Evolutionary conservation across 2,113 vertebrate species (phyloP).

Genomic region (Peromyscus californicus): DNA sequence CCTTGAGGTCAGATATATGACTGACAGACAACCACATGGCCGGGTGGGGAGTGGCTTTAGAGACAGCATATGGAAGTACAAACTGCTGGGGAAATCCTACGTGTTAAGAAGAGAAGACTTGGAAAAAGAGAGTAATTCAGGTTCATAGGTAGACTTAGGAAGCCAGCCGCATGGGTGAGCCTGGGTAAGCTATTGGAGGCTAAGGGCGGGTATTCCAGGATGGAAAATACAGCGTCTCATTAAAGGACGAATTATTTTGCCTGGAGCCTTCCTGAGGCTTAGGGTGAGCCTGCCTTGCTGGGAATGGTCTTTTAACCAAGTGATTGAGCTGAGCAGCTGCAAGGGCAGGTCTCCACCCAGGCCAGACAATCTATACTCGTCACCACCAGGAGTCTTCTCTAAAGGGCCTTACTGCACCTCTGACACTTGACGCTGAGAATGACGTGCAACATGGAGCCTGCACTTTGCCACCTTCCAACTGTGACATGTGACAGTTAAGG

Average conservation of each 20-base stretch:
- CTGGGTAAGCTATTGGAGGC: background rate
- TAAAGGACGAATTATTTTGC: background rate
- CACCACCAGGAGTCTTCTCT: background rate
- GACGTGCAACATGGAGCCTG: no score
- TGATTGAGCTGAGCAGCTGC: background rate
- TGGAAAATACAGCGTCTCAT: background rate
- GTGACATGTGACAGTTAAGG: background rate
- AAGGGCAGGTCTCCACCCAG: background rate
- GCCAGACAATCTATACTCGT: background rate
- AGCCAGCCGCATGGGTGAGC: background rate
- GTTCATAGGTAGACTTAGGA: background rate
- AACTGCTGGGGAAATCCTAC: background rate
- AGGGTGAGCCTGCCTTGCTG: background rate
- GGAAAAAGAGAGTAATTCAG: background rate
- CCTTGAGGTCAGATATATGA: background rate
- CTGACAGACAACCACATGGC: background rate
- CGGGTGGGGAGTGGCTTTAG: background rate
- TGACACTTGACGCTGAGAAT: background rate
- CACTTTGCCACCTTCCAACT: background rate
- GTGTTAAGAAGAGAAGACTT: no score
- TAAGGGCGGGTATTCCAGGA: background rate
- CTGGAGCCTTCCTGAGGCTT: background rate
- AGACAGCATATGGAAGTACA: background rate
- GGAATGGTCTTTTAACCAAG: background rate
- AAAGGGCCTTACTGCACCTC: background rate